Evolutionary conservation across 2,797 vertebrate genomes (phyloP), one percentile per base, ranked within the genome.

Genomic region (Crocidura indochinensis): DNA sequence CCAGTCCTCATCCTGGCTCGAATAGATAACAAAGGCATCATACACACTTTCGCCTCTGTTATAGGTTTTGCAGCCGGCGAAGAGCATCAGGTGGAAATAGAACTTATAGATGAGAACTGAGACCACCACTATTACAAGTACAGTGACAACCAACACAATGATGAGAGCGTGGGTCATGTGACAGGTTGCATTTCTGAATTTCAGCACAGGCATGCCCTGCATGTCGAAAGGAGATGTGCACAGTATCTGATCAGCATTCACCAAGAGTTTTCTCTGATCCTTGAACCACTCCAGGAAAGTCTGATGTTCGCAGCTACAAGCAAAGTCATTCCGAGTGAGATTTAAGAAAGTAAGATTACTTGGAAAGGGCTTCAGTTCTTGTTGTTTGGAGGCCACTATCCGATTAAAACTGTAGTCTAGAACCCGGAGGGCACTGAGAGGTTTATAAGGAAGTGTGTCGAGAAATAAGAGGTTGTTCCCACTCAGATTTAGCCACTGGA

Each of bases 1-100:
- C 98, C 98, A 99, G 24, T 97, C 97, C 69, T 98, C 98, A 91
- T 99, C 98, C 72, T 98, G 96, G 92, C 98, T 98, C 11, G 98
- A 99, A 96, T 98, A 98, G 93, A 99, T 98, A 10, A 99, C 98
- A 95, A 99, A 99, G 0, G 98, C 98, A 20, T 98, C 98, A 1
- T 98, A 98, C 27, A 56, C 94, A 17, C 84, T 91, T 0, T 97
- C 97, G 0, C 96, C 95, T 89, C 95, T 92, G 14, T 93, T 69
- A 0, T 95, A 96, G 29, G 69, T 95, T 56, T 91, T 97, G 73
- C 96, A 97, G 8, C 97, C 97, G 46, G 92, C 95, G 85, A 98
- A 96, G 94, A 98, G 96, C 96, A 98, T 91, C 44, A 98, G 89
- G 92, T 98, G 95, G 93, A 98, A 97, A 97, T 98, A 98, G 94